Conservation (phyloP, 1,140 invertebrate species). For the Apis florea region DNA sequence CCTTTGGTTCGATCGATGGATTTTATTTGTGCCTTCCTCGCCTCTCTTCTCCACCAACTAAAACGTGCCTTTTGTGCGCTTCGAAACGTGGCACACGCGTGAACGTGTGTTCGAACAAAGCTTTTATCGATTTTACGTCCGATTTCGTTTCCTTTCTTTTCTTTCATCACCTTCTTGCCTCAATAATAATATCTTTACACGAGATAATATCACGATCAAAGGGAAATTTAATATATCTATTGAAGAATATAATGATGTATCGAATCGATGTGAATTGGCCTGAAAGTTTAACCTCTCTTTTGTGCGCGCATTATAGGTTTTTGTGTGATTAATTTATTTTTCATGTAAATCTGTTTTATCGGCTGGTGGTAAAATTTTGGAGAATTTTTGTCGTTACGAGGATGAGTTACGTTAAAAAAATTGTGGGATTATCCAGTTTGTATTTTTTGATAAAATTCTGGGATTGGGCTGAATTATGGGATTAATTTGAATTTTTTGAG, state of each 20-base stretch:
- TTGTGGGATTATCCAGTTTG: too few relatives aligned
- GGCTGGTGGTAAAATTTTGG: too few relatives aligned
- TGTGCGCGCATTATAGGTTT: background rate
- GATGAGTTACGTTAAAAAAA: too few relatives aligned
- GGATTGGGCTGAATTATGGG: too few relatives aligned
- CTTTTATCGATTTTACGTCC: constrained; percentile 43
- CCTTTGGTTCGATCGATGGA: constrained; percentile 51
- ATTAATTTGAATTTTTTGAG: too few relatives aligned
- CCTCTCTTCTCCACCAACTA: constrained; percentile 16
- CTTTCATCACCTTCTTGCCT: background rate
- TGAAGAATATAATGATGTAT: background rate
- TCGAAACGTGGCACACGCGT: constrained; percentile 7
- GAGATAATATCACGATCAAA: background rate
- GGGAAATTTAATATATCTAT: background rate
- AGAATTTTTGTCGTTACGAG: too few relatives aligned
- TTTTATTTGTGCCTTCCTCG: constrained; percentile 32
- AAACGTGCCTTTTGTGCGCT: constrained; percentile 36
- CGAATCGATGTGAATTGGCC: background rate
- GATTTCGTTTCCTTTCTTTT: constrained; percentile 18
- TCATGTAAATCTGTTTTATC: too few relatives aligned
- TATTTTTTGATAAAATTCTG: too few relatives aligned
- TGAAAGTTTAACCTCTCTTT: background rate
- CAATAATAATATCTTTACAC: constrained; percentile 16
- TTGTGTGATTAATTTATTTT: too few relatives aligned
- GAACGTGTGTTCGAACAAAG: constrained; percentile 34